Conservation (phyloP, 2,797 vertebrate genomes). For the Acrocephalus scirpaceus region DNA sequence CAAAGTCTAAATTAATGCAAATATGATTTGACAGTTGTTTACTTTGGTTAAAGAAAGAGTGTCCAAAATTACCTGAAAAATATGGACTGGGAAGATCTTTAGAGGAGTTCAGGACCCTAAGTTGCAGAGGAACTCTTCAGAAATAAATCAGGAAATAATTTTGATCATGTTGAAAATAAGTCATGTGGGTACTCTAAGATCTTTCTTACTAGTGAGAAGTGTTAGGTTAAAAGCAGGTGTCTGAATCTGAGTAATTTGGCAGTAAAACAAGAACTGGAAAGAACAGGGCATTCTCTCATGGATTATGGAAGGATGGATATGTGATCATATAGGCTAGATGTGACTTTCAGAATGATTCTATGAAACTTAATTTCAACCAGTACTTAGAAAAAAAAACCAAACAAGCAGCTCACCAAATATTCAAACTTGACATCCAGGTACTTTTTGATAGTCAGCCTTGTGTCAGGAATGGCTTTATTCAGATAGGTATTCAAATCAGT, state of each 20-base stretch:
- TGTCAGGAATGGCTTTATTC: slow-evolving; percentile 98
- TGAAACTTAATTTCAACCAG: not conserved
- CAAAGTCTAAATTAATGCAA: not conserved
- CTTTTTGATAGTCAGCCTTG: slow-evolving; percentile 97
- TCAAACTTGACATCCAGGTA: slow-evolving; percentile 99
- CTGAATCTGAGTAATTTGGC: not conserved
- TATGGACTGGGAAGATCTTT: not conserved
- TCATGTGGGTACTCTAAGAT: not conserved
- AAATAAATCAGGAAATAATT: not conserved
- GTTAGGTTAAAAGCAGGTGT: not conserved
- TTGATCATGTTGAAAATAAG: not conserved
- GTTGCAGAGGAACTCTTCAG: not conserved
- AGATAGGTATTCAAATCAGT: slow-evolving; percentile 97
- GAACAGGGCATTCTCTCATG: not conserved
- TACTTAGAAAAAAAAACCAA: no score
- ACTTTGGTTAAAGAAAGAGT: not conserved
- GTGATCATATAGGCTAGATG: not conserved
- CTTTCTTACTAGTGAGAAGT: not conserved
- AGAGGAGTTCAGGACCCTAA: not conserved
- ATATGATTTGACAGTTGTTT: not conserved
- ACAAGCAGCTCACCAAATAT: slow-evolving; percentile 86
- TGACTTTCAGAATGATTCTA: not conserved
- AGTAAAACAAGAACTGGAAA: not conserved
- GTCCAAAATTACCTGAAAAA: not conserved
- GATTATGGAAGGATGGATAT: not conserved